phyloP scores from a whole-genome alignment of 2,113 vertebrate genomes.

The Mesocricetus auratus region DNA sequence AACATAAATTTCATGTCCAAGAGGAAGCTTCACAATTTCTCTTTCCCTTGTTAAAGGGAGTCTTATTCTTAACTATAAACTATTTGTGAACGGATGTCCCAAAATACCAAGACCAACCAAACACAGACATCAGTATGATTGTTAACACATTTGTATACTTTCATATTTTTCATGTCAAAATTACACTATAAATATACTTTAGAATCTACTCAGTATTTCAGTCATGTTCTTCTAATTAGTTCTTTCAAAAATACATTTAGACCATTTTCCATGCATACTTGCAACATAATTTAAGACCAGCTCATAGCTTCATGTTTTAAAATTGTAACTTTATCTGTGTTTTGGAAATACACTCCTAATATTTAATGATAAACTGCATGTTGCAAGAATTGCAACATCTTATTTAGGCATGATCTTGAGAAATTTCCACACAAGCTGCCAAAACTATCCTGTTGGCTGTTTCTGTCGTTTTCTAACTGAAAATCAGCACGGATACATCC shows the following conservation, averaged over 20 bases:
- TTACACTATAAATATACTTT: not conserved
- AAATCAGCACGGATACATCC: not conserved
- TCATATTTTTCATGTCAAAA: constrained; percentile 13
- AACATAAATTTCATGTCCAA: not conserved
- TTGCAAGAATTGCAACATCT: constrained; percentile 74
- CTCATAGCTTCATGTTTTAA: not conserved
- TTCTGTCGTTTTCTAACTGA: constrained; percentile 41
- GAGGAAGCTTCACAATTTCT: not conserved
- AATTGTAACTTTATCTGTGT: constrained; percentile 42
- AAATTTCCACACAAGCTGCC: constrained; percentile 55
- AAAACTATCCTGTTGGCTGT: not conserved
- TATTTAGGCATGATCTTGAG: constrained; percentile 58
- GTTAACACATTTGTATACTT: not conserved
- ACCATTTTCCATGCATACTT: constrained; percentile 42
- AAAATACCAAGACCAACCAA: not conserved
- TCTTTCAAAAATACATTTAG: constrained; percentile 18
- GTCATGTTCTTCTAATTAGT: constrained; percentile 18
- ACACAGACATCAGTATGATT: not conserved
- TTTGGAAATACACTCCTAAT: constrained; percentile 60
- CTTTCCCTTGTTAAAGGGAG: not conserved
- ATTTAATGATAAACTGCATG: constrained; percentile 78
- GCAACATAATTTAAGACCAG: not conserved
- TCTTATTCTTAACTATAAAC: constrained; percentile 3
- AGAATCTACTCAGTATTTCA: not conserved
- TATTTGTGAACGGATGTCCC: constrained; percentile 26